Evolutionary conservation across 1,140 invertebrate genomes (phyloP), one percentile per base, ranked within the genome.

Genomic region (Bemisia tabaci): DNA sequence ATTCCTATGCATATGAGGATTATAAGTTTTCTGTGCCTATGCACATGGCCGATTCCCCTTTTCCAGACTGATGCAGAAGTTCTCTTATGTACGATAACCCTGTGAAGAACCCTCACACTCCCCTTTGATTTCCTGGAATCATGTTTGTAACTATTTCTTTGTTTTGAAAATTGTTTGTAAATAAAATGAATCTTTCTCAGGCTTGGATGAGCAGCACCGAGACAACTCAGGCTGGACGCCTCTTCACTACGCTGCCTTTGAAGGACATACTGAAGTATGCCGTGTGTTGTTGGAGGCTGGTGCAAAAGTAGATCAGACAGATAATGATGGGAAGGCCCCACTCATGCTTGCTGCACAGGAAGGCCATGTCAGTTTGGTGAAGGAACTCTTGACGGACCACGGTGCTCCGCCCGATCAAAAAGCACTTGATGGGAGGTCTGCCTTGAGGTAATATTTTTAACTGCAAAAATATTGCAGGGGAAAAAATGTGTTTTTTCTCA

Each of bases 151-250:
- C n/a, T n/a, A n/a, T n/a, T n/a, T n/a, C n/a, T n/a, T n/a, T n/a
- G n/a, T n/a, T n/a, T n/a, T n/a, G n/a, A n/a, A n/a, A n/a, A n/a
- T n/a, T n/a, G n/a, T n/a, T n/a, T n/a, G n/a, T n/a, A n/a, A n/a
- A n/a, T n/a, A n/a, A n/a, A n/a, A n/a, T n/a, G n/a, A n/a, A n/a
- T n/a, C n/a, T n/a, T n/a, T n/a, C n/a, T n/a, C n/a, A 82, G 87
- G 94, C 1, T 77, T 97, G 48, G 95, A 95, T 74, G 92, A 95
- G 74, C 90, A 92, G 68, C 92, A 95, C 74, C 79, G 91, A 27
- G 92, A 93, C 71, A 93, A 94, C 80, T 89, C 90, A 0, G 94
- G 94, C 0, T 95, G 92, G 93, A 95, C 93, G 2, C 93, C 94
- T 1, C 75, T 97, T 27, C 94, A 97, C 75, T 95, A 91, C 72